Evolutionary conservation across 2,888 invertebrate species (phyloP).

Genomic region (Machimus rusticus): DNA sequence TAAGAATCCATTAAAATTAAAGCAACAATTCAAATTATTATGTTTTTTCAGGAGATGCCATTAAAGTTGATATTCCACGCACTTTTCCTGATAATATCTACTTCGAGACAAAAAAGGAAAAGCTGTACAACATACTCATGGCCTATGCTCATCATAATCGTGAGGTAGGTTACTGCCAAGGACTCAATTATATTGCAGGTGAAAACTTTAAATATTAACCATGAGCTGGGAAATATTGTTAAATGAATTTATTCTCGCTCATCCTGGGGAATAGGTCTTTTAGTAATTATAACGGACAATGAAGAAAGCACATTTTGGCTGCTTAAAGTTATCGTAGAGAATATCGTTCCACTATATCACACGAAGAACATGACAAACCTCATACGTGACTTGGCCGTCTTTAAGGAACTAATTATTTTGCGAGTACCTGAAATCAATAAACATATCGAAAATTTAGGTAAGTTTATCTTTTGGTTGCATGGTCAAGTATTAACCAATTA

Average conservation of each 20-base stretch:
- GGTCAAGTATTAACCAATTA: neutral
- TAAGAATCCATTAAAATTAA: neutral
- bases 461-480: conserved; percentile 47
- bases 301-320: conserved; percentile 95
- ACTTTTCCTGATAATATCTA: conserved; percentile 96
- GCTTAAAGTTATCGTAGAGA: conserved; percentile 85
- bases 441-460: conserved; percentile 79
- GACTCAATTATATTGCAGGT: conserved; percentile 81
- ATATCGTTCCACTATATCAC: conserved; percentile 89
- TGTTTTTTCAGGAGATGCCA: conserved; percentile 70
- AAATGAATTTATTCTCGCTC: neutral
- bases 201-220: neutral
- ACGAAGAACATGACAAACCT: conserved; percentile 89
- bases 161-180: conserved; percentile 93
- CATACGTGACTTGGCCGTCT: conserved; percentile 86
- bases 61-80: conserved; percentile 87
- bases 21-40: neutral
- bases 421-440: conserved; percentile 82
- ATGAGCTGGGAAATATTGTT: neutral
- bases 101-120: conserved; percentile 76
- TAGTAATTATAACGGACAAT: conserved; percentile 84
- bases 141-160: conserved; percentile 90
- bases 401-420: conserved; percentile 84
- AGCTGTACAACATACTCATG: conserved; percentile 84
- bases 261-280: conserved; percentile 67